Conservation (phyloP, 2,113 vertebrate species). For the Zosterops lateralis region DNA sequence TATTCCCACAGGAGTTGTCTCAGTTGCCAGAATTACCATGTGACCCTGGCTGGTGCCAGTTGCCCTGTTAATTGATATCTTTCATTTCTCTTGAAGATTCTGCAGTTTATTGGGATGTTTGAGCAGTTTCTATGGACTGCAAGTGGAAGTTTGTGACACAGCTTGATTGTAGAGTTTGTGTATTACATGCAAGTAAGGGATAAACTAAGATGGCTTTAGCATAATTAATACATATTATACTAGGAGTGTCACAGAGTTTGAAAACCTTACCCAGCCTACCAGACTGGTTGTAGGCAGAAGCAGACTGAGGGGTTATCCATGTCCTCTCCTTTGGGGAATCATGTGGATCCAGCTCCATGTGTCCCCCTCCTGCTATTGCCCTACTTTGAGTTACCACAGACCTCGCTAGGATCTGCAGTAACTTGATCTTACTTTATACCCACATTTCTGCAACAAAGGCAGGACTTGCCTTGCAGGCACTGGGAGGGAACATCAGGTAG, state of each 20-base stretch:
- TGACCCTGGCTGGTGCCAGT: neutral
- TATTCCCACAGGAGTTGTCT: neutral
- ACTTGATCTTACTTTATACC: neutral
- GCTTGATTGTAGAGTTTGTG: neutral
- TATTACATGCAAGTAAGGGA: neutral
- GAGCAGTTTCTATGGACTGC: neutral
- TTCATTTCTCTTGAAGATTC: neutral
- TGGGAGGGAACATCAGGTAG: neutral
- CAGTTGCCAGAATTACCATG: neutral
- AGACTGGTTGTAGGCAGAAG: neutral
- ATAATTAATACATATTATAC: neutral
- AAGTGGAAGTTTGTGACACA: neutral
- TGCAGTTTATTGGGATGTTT: neutral
- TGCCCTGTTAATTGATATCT: neutral
- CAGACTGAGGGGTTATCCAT: neutral
- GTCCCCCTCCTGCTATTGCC: neutral
- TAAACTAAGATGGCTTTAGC: neutral
- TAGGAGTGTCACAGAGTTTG: neutral
- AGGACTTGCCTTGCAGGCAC: neutral
- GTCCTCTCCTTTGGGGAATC: neutral
- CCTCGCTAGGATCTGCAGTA: accelerated
- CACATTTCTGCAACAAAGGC: neutral
- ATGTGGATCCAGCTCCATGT: neutral
- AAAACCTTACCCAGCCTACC: neutral
- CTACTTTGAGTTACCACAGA: neutral